Percentiles rank a stretch among this genome's conserved stretches.
These are phyloP conservation scores for Oenanthe oenanthe DNA, from an alignment of 2,113 vertebrate species.

Conservation along the genomic window DNA sequence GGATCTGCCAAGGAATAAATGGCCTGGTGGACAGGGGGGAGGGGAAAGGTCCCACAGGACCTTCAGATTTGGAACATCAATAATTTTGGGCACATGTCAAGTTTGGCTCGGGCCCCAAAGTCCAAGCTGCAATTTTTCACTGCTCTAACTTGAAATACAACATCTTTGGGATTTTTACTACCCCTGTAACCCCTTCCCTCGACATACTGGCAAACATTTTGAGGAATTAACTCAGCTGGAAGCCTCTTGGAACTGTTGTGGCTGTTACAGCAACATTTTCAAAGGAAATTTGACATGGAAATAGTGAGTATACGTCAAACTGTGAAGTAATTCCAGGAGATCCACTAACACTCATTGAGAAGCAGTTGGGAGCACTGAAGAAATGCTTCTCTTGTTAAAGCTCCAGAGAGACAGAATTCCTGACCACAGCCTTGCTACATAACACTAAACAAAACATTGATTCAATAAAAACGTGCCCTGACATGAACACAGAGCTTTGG, in stretches of 20 bases:
- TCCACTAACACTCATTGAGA: constrained; percentile 15
- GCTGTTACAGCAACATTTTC: constrained; percentile 1
- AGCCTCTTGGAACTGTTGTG: not conserved
- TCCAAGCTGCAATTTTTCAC: not conserved
- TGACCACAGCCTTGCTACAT: constrained; percentile 46
- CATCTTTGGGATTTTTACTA: not conserved
- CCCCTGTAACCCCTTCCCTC: not conserved
- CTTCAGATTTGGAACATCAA: not conserved
- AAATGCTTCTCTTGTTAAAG: not conserved
- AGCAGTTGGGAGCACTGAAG: not conserved
- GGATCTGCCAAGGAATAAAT: not conserved
- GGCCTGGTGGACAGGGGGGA: not conserved
- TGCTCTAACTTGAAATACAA: not conserved
- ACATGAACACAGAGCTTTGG: not conserved
- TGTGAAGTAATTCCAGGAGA: constrained; percentile 30
- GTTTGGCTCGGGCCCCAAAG: not conserved
- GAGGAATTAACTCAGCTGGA: not conserved
- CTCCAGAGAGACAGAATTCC: constrained; percentile 20
- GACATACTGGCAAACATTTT: not conserved
- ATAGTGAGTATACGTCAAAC: not conserved
- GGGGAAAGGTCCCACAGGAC: not conserved
- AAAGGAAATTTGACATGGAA: not conserved
- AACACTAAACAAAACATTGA: constrained; percentile 11
- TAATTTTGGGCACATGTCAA: not conserved
- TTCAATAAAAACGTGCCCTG: constrained; percentile 30